These are phyloP conservation scores for Dipodomys spectabilis DNA, from an alignment of 2,113 vertebrate genomes.

Conservation along the genomic window DNA sequence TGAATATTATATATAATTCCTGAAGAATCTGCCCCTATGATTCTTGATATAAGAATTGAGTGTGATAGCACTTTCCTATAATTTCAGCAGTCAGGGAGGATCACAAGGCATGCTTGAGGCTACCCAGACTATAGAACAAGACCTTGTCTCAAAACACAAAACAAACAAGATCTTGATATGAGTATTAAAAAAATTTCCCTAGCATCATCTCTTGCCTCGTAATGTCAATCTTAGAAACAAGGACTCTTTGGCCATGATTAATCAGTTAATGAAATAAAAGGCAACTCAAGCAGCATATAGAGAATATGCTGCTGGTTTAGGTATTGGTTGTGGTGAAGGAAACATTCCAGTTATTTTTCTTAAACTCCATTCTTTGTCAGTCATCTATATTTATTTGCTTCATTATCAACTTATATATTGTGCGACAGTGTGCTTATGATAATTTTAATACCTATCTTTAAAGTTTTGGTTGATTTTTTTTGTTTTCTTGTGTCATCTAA, in stretches of 20 bases:
- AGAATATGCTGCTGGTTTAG: not conserved
- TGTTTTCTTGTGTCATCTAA: not conserved
- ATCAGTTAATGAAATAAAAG: not conserved
- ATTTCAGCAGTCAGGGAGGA: too few relatives aligned
- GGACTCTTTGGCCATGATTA: not conserved
- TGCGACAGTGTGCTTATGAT: not conserved
- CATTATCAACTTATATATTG: slow-evolving; percentile 16
- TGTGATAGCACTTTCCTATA: too few relatives aligned
- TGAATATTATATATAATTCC: not conserved
- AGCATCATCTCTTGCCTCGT: slow-evolving; percentile 2
- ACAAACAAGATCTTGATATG: too few relatives aligned
- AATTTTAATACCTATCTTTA: slow-evolving; percentile 12
- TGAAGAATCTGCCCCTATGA: not conserved
- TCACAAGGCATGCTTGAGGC: too few relatives aligned
- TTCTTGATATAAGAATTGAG: not conserved
- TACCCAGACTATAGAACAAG: too few relatives aligned
- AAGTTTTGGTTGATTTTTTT: not conserved
- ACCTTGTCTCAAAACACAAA: too few relatives aligned
- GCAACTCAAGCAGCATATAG: not conserved
- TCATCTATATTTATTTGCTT: slow-evolving; percentile 7
- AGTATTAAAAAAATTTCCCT: not conserved
- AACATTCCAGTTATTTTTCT: not conserved
- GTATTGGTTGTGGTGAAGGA: not conserved
- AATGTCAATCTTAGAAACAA: slow-evolving; percentile 14
- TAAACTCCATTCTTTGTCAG: not conserved